phyloP scores from a whole-genome alignment of 2,888 invertebrate genomes.

The Napeogenes sylphis region DNA sequence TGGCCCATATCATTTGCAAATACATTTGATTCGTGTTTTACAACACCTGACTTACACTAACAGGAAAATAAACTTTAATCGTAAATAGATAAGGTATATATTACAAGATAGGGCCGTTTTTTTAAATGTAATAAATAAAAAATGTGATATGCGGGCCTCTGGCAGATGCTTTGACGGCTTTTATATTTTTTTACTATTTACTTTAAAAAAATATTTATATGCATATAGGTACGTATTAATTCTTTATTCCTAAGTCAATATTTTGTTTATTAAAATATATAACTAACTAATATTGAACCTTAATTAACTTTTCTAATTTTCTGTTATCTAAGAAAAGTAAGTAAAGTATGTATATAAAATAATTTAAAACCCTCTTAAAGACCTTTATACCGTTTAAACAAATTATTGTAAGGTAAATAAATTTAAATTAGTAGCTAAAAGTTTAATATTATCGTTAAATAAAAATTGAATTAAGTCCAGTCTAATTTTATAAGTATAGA shows the following conservation, averaged over 20 bases:
- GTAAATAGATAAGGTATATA: neutral
- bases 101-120: slow-evolving; percentile 6
- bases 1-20: slow-evolving; percentile 26
- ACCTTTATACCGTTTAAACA: too few species aligned
- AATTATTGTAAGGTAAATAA: too few species aligned
- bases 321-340: too few species aligned
- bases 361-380: too few species aligned
- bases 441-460: too few species aligned
- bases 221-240: neutral
- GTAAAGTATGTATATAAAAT: too few species aligned
- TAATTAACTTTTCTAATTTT: too few species aligned
- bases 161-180: slow-evolving; percentile 23
- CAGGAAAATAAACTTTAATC: slow-evolving; percentile 4
- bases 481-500: too few species aligned
- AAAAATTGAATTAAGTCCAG: too few species aligned
- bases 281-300: too few species aligned
- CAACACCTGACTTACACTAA: slow-evolving; percentile 23
- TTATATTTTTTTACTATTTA: slow-evolving; percentile 14
- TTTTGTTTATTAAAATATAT: too few species aligned
- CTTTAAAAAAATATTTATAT: neutral
- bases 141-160: slow-evolving; percentile 24
- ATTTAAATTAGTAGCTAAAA: too few species aligned
- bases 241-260: neutral
- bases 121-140: slow-evolving; percentile 22
- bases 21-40: slow-evolving; percentile 13